Evolutionary conservation across 2,888 invertebrate genomes (phyloP), one percentile per base, ranked within the genome.

Genomic region (Sesamia inferens): DNA sequence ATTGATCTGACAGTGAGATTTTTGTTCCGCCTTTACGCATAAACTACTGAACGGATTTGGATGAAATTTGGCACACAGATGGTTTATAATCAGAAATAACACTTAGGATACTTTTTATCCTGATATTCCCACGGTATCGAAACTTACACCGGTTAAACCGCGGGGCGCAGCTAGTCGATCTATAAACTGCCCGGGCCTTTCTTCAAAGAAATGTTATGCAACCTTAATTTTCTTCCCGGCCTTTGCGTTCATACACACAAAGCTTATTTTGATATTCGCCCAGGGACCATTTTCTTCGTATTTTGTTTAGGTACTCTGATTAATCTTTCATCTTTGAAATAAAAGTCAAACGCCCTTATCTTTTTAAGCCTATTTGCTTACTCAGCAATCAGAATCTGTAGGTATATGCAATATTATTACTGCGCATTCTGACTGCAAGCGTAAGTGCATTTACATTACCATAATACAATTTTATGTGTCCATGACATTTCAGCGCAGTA

Each of bases 401-500:
- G 31, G 31, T 47, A 63, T 63, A 47, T 47, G 51, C 48, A 39
- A 66, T 58, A 8, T 31, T 58, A 42, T 44, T 44, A 19, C 44
- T 73, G 31, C 31, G 44, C 74, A 57, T 80, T 65, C 48, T 22
- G 47, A 48, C 44, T 66, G 48, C 59, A 48, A 16, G 39, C 14
- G 31, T 48, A 79, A 71, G 24, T 75, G 57, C 76, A 81, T 81
- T 68, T 55, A 6, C 58, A 64, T 68, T 55, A 59, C 22, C 22
- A n/a, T 62, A 62, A 57, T 74, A 66, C n/a, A 42, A 61, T 71
- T 66, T 81, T 62, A 54, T 75, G 14, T 47, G 65, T 22, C 68
- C 78, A 14, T 78, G 82, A 55, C 70, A 82, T 79, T 79, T 68
- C 5, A 70, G 16, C 6, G 31, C 11, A 55, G 16, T 55, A 67